Evolutionary conservation across 2,888 invertebrate species (phyloP), one percentile per base, ranked within the genome.

Genomic region (Chymomyza amoena): DNA sequence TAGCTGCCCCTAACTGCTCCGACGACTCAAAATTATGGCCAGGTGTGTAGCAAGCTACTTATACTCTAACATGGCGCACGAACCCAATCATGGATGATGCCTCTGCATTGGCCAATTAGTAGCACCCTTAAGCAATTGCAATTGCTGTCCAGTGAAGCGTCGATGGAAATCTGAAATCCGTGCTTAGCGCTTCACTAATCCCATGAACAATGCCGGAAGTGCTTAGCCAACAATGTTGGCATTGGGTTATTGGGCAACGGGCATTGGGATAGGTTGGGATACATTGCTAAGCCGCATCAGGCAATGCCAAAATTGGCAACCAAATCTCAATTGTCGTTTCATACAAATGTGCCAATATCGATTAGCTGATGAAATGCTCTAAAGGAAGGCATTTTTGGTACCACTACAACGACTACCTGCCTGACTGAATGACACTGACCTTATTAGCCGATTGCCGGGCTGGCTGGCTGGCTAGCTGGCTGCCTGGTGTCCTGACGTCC

Each of bases 401-500:
- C 25, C 4, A 25, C n/a, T 16, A n/a, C 51, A 3, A 7, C 52
- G 2, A 18, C 52, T 52, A 16, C 52, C 52, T 6, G n/a, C 51
- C 4, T 7, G 3, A 28, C n/a, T 57, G 28, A 25, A 3, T 25
- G 20, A 25, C 15, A 45, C 32, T 60, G 60, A 60, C 60, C 60
- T 60, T 60, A 60, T 60, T 60, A 60, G 60, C 36, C 60, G 32
- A 60, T 60, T 36, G 32, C 60, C 15, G 28, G 15, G 28, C 13
- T 57, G 56, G 13, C 57, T 1, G 6, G 18, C 52, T 54, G n/a
- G n/a, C n/a, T n/a, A n/a, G n/a, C n/a, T n/a, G 18, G n/a, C n/a
- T n/a, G n/a, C n/a, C n/a, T n/a, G n/a, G n/a, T n/a, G n/a, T n/a
- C 57, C 57, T 25, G 1, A 0, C 20, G 20, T 25, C 25, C 25